Base-by-base conservation (phyloP, 2,113 vertebrate genomes). In the Anhinga anhinga region DNA sequence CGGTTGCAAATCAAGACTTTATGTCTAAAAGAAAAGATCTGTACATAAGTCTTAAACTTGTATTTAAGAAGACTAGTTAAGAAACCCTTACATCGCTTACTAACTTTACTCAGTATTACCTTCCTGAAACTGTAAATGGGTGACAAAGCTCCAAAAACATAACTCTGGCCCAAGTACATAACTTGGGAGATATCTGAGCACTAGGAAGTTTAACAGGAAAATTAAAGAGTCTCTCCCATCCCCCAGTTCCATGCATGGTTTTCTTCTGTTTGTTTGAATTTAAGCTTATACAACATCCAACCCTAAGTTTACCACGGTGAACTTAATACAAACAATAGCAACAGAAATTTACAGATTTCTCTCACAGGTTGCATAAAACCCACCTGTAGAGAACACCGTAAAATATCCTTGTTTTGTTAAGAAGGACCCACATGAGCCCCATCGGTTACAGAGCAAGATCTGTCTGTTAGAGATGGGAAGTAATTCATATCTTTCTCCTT, bases 371-470 rank as follows among this genome's bases (percentile, higher is more conserved):
- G 42, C 45, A 47, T 29, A 71, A 92, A 79, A 32, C 14, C 20
- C 36, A 58, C 45, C 26, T 16, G 20, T 1, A 84, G 19, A 29
- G 2, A 4, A 22, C 27, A 58, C 10, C 5, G 2, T 20, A 49
- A 83, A 53, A 36, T 0, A 2, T 29, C 44, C 40, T 0, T 36
- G 20, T 59, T 91, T 89, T 87, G 23, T 21, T 38, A 52, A 74
- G 16, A 61, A 67, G 11, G 12, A 72, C 8, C 25, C 56, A 63
- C 29, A 34, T 0, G 10, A 92, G 10, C 30, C 15, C 9, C 5
- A 9, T 2, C 0, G 5, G 32, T 45, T 23, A 76, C 0, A 1
- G 2, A 53, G 15, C 12, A 85, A 58, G 50, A 84, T 15, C 25
- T 56, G 20, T 20, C 12, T 62, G 11, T 40, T 20, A 70, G 29